Conservation (phyloP, 2,888 invertebrate genomes). For the Nezara viridula region DNA sequence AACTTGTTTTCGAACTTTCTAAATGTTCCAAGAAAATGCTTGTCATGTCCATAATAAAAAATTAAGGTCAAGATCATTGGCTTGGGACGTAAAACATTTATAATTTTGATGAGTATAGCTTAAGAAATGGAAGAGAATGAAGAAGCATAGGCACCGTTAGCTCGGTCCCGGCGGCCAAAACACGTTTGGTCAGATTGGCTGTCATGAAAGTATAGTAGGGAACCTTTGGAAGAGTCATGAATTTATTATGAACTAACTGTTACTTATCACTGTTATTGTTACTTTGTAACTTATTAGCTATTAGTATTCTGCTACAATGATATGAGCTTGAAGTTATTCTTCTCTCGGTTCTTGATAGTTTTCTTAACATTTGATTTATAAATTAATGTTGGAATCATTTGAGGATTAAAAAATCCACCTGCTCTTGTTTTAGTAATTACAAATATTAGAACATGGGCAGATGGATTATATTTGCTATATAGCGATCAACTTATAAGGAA, state of each 20-base stretch:
- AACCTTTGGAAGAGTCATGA: not conserved
- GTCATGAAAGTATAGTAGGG: conserved; percentile 6
- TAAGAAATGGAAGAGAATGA: conserved; percentile 19
- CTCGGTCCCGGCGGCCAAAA: not conserved
- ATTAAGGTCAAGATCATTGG: conserved; percentile 3
- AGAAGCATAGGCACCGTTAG: not conserved
- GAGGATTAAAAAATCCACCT: too few species aligned
- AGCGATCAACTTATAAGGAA: too few species aligned
- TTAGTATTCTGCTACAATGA: not conserved
- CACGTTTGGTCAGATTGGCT: not conserved
- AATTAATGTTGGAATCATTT: too few species aligned
- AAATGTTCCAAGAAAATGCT: not conserved
- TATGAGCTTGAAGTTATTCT: too few species aligned
- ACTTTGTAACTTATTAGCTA: not conserved
- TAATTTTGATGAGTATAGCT: conserved; percentile 17
- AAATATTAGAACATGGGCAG: too few species aligned
- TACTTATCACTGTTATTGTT: not conserved
- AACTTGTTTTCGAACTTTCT: conserved; percentile 11
- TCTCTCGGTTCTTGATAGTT: too few species aligned
- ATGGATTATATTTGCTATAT: too few species aligned
- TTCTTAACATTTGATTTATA: too few species aligned
- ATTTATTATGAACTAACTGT: not conserved
- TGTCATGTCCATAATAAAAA: not conserved
- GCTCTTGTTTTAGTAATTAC: too few species aligned
- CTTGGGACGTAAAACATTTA: not conserved